phyloP scores from a whole-genome alignment of 2,113 vertebrate species.

The Grallaria varia region DNA sequence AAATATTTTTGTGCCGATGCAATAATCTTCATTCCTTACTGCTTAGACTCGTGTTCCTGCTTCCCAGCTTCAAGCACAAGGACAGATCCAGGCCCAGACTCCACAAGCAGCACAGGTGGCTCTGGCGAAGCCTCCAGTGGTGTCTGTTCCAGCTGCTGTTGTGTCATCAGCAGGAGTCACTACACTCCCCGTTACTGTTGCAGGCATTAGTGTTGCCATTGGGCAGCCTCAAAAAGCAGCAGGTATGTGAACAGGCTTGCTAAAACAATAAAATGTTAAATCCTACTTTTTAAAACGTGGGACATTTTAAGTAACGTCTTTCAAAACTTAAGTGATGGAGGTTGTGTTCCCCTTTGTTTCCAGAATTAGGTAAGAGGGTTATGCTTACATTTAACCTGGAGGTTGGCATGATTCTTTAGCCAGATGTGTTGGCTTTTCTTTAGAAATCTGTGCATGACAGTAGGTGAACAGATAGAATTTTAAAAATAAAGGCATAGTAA shows the following conservation, averaged over 20 bases:
- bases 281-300: not conserved
- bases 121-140: conserved; percentile 86
- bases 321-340: not conserved
- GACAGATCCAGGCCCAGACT: conserved; percentile 80
- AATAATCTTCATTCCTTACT: conserved; percentile 66
- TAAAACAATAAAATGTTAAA: not conserved
- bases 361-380: not conserved
- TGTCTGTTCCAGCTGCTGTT: conserved; percentile 84
- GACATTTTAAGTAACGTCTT: not conserved
- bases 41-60: conserved; percentile 73
- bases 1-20: not conserved
- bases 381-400: not conserved
- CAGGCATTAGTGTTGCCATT: conserved; percentile 87
- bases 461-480: not conserved
- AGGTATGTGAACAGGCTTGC: conserved; percentile 44
- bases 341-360: not conserved
- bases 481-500: not conserved
- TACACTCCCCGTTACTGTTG: conserved; percentile 84
- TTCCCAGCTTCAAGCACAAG: conserved; percentile 83
- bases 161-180: conserved; percentile 88
- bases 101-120: conserved; percentile 86
- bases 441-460: not conserved
- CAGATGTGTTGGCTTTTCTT: not conserved
- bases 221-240: conserved; percentile 83
- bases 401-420: not conserved